Percentiles rank a stretch among this genome's conserved stretches.
Evolutionary conservation across 2,113 vertebrate species (phyloP).

Genomic region (Semnornis frantzii): DNA sequence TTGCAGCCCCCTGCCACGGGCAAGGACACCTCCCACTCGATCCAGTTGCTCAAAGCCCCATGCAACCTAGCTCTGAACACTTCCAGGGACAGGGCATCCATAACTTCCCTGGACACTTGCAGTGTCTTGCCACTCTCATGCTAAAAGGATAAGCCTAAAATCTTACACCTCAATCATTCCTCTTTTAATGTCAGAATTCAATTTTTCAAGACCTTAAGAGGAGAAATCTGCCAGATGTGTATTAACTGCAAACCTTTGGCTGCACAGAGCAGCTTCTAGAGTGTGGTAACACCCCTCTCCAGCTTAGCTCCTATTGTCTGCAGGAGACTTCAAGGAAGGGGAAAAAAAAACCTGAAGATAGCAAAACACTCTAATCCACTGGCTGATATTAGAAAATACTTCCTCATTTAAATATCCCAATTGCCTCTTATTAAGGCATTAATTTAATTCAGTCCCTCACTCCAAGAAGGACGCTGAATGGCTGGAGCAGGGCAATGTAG

Average conservation of each 20-base stretch:
- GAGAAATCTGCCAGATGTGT: background rate
- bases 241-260: background rate
- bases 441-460: background rate
- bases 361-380: background rate
- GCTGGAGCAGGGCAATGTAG: no score
- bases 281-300: background rate
- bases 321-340: background rate
- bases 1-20: no score
- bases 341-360: background rate
- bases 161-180: background rate
- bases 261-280: background rate
- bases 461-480: no score
- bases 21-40: background rate
- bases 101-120: background rate
- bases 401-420: background rate
- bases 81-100: background rate
- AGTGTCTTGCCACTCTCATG: background rate
- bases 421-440: background rate
- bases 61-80: background rate
- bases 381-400: background rate
- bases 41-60: background rate
- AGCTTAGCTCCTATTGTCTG: background rate
- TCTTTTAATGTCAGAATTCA: background rate
- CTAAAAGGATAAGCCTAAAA: background rate
- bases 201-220: background rate